Conservation (phyloP, 1,140 invertebrate species). For the Conus ventricosus region DNA sequence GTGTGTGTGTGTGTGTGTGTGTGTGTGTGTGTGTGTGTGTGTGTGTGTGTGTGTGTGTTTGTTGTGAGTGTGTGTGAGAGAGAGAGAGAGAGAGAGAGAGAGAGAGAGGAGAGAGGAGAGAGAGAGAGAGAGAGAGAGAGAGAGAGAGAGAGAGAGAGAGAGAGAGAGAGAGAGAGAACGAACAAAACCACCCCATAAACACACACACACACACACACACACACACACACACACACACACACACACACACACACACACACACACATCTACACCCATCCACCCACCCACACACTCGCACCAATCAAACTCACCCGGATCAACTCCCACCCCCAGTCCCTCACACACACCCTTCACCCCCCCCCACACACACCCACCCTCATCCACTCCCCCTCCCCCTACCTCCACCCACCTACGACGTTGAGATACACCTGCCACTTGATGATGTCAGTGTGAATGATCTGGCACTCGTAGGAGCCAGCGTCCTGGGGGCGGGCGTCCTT, state of each 20-base stretch:
- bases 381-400: not conserved
- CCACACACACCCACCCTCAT: not conserved
- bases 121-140: constrained; percentile 3
- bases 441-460: constrained; percentile 46
- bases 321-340: not conserved
- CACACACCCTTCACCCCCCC: not conserved
- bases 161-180: constrained; percentile 23
- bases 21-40: not conserved
- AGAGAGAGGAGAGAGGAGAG: constrained; percentile 5
- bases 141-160: constrained; percentile 2
- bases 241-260: no score
- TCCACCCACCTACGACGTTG: constrained; percentile 36
- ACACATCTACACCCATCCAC: not conserved
- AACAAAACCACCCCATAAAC: not conserved
- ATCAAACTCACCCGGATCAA: no score
- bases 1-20: not conserved
- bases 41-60: not conserved
- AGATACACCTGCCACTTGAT: constrained; percentile 42
- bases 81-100: not conserved
- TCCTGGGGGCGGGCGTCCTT: constrained; percentile 43
- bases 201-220: not conserved
- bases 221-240: no score
- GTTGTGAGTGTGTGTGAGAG: not conserved
- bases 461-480: constrained; percentile 52
- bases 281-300: not conserved